These are phyloP conservation scores for Sphaerophoria taeniata DNA, from an alignment of 2,888 invertebrate species.

Conservation along the genomic window DNA sequence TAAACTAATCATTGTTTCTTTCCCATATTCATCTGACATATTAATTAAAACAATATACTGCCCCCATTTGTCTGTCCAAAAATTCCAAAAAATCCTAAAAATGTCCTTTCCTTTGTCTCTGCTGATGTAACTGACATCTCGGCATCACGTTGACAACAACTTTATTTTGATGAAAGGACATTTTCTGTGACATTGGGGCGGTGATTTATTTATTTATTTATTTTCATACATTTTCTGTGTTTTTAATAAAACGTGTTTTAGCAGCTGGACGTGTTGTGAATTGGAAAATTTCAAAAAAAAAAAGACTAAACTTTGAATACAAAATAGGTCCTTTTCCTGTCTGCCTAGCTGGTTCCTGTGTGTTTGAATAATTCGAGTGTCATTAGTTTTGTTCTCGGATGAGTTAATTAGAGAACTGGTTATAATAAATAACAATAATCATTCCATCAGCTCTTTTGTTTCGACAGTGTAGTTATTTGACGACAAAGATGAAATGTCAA, in stretches of 20 bases:
- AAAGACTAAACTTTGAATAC: not conserved
- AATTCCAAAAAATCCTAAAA: constrained; percentile 5
- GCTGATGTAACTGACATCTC: not conserved
- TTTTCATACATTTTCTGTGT: not conserved
- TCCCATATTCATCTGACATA: not conserved
- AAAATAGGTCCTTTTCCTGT: not conserved
- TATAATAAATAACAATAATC: constrained; percentile 18
- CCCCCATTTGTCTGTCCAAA: not conserved
- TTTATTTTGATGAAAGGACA: not conserved
- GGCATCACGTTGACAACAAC: constrained; percentile 6
- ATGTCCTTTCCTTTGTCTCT: constrained; percentile 15
- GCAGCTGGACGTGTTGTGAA: constrained; percentile 17
- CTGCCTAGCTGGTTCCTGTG: not conserved
- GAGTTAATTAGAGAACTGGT: constrained; percentile 9
- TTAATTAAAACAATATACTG: not conserved
- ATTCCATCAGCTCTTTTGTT: not conserved
- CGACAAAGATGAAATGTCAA: not conserved
- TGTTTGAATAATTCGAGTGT: not conserved
- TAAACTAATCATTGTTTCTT: not conserved
- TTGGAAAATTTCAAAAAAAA: not conserved
- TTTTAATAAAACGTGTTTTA: constrained; percentile 5
- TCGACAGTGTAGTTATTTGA: not conserved
- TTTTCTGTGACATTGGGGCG: not conserved
- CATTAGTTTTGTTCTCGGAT: not conserved
- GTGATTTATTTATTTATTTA: constrained; percentile 9